Base-by-base conservation (phyloP, 1,140 invertebrate genomes). In the Aleiodes sp. region DNA sequence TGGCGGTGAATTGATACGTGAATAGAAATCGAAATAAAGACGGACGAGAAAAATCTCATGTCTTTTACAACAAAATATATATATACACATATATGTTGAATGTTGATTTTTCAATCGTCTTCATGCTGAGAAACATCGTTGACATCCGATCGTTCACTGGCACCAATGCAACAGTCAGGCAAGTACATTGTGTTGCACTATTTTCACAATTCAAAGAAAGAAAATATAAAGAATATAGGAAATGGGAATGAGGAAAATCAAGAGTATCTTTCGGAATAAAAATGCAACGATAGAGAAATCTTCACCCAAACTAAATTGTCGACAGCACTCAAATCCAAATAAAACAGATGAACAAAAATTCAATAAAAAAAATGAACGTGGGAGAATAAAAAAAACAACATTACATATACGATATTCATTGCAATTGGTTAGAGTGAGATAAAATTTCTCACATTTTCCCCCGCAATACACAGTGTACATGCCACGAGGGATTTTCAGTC, bases 71-170 rank as follows among this genome's bases (percentile, higher is more conserved):
- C 19, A n/a, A 4, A n/a, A 46, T n/a, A 46, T 46, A 46, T 46
- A n/a, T 16, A 16, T 16, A 46, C 41, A 46, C 16, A 46, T 19
- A 19, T 16, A 46, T n/a, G n/a, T n/a, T n/a, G n/a, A 19, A 46
- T 46, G 41, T 46, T 46, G 41, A 46, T 46, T 46, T 46, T 46
- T 46, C 41, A 46, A 46, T 46, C 41, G 41, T 46, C 41, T 14
- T 14, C 41, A 46, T 46, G 41, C 41, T 46, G 41, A 6, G 14
- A 19, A 46, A 46, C 41, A 46, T 46, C 4, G 10, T 46, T 16
- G 41, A 46, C 41, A 46, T 46, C 16, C 41, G 41, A 46, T 46
- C 41, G 41, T 46, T 46, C 41, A 46, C 41, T 46, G 14, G n/a
- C n/a, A n/a, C 41, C 41, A 19, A 46, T 19, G 41, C 41, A 46